A percentile compares a stretch with the other conserved stretches of the same genome.
Conservation (phyloP, 2,888 invertebrate species). For the Troides aeacus region DNA sequence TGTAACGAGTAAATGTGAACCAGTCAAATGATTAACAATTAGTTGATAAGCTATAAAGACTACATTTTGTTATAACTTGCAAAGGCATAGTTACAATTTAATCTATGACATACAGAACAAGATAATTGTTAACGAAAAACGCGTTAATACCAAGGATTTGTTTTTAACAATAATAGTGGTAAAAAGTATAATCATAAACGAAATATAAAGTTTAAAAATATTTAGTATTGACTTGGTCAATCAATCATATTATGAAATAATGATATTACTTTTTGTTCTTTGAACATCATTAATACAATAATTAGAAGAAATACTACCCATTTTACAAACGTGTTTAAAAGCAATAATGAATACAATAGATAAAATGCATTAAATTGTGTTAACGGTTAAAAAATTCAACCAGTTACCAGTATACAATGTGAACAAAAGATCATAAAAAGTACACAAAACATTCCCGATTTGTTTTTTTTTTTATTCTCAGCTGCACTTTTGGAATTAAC, state of each 20-base stretch:
- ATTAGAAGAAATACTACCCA: not conserved
- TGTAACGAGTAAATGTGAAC: not conserved
- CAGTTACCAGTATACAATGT: slow-evolving; percentile 16
- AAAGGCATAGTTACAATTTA: not conserved
- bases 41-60: not conserved
- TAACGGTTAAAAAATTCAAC: slow-evolving; percentile 15
- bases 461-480: slow-evolving; percentile 10
- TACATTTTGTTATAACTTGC: not conserved
- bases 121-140: not conserved
- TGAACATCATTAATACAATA: not conserved
- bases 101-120: not conserved
- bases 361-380: slow-evolving; percentile 17
- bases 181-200: too few relatives aligned
- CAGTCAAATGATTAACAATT: slow-evolving; percentile 1
- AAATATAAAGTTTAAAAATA: too few relatives aligned
- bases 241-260: too few relatives aligned
- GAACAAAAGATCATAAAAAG: slow-evolving; percentile 19
- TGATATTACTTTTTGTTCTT: too few relatives aligned
- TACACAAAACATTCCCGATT: slow-evolving; percentile 9
- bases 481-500: slow-evolving; percentile 1
- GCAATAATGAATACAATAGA: slow-evolving; percentile 22
- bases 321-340: slow-evolving; percentile 11
- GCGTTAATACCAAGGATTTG: too few relatives aligned
- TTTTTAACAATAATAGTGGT: too few relatives aligned
- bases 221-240: too few relatives aligned